phyloP scores from a whole-genome alignment of 2,797 vertebrate genomes.

The Silurus aristotelis region DNA sequence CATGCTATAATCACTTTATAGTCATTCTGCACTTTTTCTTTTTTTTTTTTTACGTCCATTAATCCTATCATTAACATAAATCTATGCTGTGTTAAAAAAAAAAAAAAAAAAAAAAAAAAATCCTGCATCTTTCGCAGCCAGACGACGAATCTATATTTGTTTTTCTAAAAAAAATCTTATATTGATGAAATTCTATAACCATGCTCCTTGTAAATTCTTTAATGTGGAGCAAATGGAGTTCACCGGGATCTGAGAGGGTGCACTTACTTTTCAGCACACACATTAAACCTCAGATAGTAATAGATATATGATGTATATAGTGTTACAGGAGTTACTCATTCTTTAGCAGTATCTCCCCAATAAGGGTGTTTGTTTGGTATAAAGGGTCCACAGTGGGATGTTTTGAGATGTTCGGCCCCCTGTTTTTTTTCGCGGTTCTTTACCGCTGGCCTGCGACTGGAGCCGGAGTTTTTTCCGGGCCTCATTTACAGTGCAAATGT shows the following conservation, averaged over 20 bases:
- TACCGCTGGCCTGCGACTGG: slow-evolving; percentile 67
- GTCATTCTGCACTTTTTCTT: not conserved
- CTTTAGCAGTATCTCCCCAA: too few species aligned
- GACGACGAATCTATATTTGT: too few species aligned
- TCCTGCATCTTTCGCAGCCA: not conserved
- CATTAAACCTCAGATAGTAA: too few species aligned
- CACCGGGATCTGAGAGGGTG: too few species aligned
- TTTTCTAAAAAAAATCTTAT: too few species aligned
- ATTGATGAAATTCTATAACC: not conserved
- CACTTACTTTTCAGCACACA: not conserved
- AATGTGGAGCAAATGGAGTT: not conserved
- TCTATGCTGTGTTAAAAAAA: not conserved
- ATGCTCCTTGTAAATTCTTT: too few species aligned
- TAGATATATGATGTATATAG: not conserved
- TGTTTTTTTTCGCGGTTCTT: slow-evolving; percentile 51
- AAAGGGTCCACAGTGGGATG: not conserved
- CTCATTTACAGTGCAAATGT: slow-evolving; percentile 85
- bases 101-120: not conserved
- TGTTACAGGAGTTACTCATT: not conserved
- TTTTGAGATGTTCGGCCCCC: not conserved
- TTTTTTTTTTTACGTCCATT: not conserved
- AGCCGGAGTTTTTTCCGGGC: slow-evolving; percentile 65
- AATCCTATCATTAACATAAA: not conserved
- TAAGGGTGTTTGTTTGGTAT: not conserved
- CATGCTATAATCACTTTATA: not conserved